A percentile compares a stretch with the other conserved stretches of the same genome.
phyloP scores from a whole-genome alignment of 1,140 invertebrate genomes.

The Pogonus chalceus region DNA sequence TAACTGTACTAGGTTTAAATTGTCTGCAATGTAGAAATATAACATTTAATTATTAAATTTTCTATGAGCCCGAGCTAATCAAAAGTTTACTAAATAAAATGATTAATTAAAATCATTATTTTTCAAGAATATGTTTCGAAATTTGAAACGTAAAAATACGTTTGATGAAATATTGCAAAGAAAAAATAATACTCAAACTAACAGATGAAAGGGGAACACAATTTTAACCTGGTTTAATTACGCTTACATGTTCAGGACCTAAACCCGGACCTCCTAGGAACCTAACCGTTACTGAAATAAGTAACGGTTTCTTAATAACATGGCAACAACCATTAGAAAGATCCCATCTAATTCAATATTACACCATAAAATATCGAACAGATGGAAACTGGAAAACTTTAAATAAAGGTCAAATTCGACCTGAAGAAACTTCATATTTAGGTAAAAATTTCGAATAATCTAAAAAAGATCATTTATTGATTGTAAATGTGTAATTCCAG shows the following conservation, averaged over 20 bases:
- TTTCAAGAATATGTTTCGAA: too few species aligned
- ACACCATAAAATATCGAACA: slow-evolving; percentile 82
- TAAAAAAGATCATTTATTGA: not conserved
- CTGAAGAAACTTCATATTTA: slow-evolving; percentile 78
- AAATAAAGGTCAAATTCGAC: slow-evolving; percentile 75
- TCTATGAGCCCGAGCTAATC: too few species aligned
- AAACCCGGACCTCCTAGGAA: slow-evolving; percentile 79
- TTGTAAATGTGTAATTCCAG: slow-evolving; percentile 40
- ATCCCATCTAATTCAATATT: slow-evolving; percentile 73
- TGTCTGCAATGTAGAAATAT: too few species aligned
- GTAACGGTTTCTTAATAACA: slow-evolving; percentile 77
- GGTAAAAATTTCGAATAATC: slow-evolving; percentile 41
- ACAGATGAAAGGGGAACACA: too few species aligned
- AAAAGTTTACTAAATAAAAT: too few species aligned
- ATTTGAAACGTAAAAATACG: too few species aligned
- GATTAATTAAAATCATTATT: too few species aligned
- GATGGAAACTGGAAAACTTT: slow-evolving; percentile 78
- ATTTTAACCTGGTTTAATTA: slow-evolving; percentile 30
- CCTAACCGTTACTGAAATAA: slow-evolving; percentile 74
- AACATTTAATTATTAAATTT: too few species aligned
- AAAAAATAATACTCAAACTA: too few species aligned
- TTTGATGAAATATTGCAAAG: too few species aligned
- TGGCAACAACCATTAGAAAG: slow-evolving; percentile 78
- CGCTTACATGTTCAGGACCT: slow-evolving; percentile 52
- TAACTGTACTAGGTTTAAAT: too few species aligned